A percentile compares a stretch with the other conserved stretches of the same genome.
phyloP scores from a whole-genome alignment of 2,113 vertebrate genomes.

The Eidolon helvum region DNA sequence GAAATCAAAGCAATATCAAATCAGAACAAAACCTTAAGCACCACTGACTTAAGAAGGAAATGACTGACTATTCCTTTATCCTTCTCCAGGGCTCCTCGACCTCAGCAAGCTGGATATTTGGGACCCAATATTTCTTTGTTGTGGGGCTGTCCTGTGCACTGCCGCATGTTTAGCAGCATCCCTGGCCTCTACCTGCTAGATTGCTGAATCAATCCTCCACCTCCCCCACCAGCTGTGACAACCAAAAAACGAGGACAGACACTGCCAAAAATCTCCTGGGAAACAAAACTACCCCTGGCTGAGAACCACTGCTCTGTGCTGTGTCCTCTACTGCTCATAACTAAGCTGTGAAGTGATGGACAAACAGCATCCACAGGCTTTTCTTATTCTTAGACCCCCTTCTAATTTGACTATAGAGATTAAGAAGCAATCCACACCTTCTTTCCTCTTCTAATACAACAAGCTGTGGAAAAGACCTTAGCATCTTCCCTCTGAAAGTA shows the following conservation, averaged over 20 bases:
- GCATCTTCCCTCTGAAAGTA: not conserved
- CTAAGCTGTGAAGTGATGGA: not conserved
- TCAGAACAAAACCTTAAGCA: not conserved
- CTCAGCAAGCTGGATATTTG: not conserved
- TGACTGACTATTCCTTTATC: not conserved
- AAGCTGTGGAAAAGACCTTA: not conserved
- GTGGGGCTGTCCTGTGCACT: not conserved
- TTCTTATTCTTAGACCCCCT: not conserved
- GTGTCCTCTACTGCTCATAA: not conserved
- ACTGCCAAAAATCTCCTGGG: not conserved
- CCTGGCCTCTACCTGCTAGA: not conserved
- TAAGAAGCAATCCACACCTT: not conserved
- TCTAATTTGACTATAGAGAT: not conserved
- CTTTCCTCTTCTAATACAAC: not conserved
- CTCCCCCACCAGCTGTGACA: not conserved
- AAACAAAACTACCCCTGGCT: not conserved
- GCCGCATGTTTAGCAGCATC: not conserved
- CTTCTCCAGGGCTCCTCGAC: not conserved
- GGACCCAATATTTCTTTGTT: not conserved
- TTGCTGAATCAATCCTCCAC: not conserved
- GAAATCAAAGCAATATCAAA: conserved; percentile 33
- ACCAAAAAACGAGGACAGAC: not conserved
- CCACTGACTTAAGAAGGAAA: not conserved
- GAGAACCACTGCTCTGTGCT: not conserved
- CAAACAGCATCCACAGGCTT: not conserved